phyloP scores from a whole-genome alignment of 2,797 vertebrate species.

The Leptodactylus fallax region DNA sequence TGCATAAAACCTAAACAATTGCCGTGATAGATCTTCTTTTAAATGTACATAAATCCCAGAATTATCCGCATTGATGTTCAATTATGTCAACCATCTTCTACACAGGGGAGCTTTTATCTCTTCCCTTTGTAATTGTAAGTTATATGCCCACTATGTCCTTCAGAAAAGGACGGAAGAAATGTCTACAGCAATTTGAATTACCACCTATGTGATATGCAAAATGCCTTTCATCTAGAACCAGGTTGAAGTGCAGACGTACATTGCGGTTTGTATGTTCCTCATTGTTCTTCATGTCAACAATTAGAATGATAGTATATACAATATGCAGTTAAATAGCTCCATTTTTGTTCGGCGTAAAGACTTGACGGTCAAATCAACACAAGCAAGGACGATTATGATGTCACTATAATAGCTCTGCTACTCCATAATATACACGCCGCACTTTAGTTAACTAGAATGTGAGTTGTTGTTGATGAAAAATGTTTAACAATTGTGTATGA shows the following conservation, averaged over 20 bases:
- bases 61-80: slow-evolving; percentile 64
- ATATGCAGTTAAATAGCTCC: slow-evolving; percentile 31
- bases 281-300: slow-evolving; percentile 6
- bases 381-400: neutral
- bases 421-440: neutral
- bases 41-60: slow-evolving; percentile 63
- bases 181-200: slow-evolving; percentile 52
- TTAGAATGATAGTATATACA: slow-evolving; percentile 23
- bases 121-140: slow-evolving; percentile 62
- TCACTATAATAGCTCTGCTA: neutral
- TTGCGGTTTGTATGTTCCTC: neutral
- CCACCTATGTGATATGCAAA: slow-evolving; percentile 47
- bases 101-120: slow-evolving; percentile 64
- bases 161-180: slow-evolving; percentile 49
- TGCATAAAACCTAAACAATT: slow-evolving; percentile 62
- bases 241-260: neutral
- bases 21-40: slow-evolving; percentile 60
- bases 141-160: slow-evolving; percentile 61
- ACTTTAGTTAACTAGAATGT: neutral
- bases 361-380: neutral
- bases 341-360: slow-evolving; percentile 13
- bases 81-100: slow-evolving; percentile 61
- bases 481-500: no score
- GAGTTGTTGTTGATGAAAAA: no score
- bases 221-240: slow-evolving; percentile 5